Conservation (phyloP, 30 jellyfish, hydroid and myxozoan genomes). For the Aurelia sp. region DNA sequence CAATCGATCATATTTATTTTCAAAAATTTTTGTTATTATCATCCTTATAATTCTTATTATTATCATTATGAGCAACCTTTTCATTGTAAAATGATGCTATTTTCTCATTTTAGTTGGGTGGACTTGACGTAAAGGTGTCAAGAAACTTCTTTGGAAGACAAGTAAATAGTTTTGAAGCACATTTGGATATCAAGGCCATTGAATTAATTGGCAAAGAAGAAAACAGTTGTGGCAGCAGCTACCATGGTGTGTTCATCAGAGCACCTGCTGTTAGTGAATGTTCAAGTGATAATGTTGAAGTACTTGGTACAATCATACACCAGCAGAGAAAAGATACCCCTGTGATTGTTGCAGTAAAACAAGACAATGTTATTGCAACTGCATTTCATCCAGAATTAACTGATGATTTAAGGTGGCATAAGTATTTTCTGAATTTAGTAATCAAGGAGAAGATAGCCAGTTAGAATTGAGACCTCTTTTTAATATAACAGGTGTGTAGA, state of each 20-base stretch:
- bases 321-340: constrained; percentile 14
- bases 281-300: constrained; percentile 63
- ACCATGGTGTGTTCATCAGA: constrained; percentile 91
- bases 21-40: no score
- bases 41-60: no score
- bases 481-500: background rate
- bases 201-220: constrained; percentile 3
- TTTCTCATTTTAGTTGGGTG: constrained; percentile 81
- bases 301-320: constrained; percentile 70
- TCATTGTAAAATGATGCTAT: no score
- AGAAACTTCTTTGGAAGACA: constrained; percentile 98
- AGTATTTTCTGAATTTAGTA: constrained; percentile 62
- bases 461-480: background rate
- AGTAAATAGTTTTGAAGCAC: constrained; percentile 87
- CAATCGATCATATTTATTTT: no score
- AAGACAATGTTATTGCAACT: constrained; percentile 88
- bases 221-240: background rate
- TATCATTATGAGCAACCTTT: no score
- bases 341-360: constrained; percentile 92
- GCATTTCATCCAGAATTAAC: constrained; percentile 98
- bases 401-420: constrained; percentile 90
- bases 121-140: constrained; percentile 89
- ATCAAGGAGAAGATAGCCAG: background rate
- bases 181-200: constrained; percentile 34
- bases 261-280: constrained; percentile 92